Evolutionary conservation across 2,797 vertebrate species (phyloP).

Genomic region (Triplophysa bombifrons): DNA sequence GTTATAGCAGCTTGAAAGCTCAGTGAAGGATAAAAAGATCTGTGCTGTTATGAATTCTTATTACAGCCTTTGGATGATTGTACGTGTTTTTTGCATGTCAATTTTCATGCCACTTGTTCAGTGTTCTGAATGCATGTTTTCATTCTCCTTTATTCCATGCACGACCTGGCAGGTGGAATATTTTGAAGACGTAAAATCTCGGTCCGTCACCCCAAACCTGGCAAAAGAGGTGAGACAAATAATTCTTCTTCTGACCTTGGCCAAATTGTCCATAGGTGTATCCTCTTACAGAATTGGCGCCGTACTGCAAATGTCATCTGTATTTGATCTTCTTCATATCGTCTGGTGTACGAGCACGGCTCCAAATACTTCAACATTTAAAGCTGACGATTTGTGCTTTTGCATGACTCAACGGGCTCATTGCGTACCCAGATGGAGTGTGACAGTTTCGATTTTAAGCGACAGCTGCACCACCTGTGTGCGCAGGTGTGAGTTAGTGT

Average conservation of each 20-base stretch:
- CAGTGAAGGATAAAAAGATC: background rate
- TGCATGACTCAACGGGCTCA: slow-evolving; percentile 39
- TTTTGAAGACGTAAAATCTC: slow-evolving; percentile 70
- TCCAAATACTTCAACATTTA: background rate
- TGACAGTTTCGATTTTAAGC: slow-evolving; percentile 11
- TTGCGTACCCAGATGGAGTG: slow-evolving; percentile 32
- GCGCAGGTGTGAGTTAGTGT: slow-evolving; percentile 44
- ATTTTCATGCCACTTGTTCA: slow-evolving; percentile 68
- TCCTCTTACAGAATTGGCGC: slow-evolving; percentile 5
- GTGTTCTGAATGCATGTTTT: slow-evolving; percentile 60
- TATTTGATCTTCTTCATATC: slow-evolving; percentile 44
- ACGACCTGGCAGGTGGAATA: slow-evolving; percentile 74
- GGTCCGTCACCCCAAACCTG: slow-evolving; percentile 66
- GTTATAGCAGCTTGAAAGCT: background rate
- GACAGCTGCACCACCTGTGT: slow-evolving; percentile 56
- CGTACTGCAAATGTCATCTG: slow-evolving; percentile 19
- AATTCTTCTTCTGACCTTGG: background rate
- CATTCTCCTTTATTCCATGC: slow-evolving; percentile 43
- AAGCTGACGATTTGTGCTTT: slow-evolving; percentile 29
- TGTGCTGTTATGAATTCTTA: background rate
- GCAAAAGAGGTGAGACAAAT: slow-evolving; percentile 75
- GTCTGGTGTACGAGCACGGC: background rate
- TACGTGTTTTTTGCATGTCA: slow-evolving; percentile 21
- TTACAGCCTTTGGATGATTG: background rate
- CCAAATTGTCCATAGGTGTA: slow-evolving; percentile 10